These are phyloP conservation scores for Nanger granti DNA, from an alignment of 2,113 vertebrate species.

Conservation along the genomic window DNA sequence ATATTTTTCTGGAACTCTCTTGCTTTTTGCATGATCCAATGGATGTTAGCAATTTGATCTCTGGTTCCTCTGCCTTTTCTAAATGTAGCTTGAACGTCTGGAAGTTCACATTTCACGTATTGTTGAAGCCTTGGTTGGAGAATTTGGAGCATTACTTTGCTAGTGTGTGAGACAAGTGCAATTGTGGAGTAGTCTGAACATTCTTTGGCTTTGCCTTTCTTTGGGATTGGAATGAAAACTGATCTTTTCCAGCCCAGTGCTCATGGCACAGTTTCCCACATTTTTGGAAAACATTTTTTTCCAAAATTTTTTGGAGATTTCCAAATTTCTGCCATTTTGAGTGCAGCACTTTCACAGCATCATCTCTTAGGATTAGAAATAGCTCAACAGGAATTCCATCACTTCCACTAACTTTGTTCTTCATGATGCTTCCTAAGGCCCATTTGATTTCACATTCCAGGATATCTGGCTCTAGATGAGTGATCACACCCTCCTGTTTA, in stretches of 20 bases:
- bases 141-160: neutral
- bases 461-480: neutral
- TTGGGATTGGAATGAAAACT: neutral
- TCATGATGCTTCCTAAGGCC: neutral
- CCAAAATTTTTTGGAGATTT: neutral
- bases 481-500: neutral
- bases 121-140: neutral
- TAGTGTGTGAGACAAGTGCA: neutral
- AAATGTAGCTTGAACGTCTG: neutral
- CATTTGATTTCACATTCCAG: neutral
- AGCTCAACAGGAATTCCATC: neutral
- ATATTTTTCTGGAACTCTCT: neutral
- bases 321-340: neutral
- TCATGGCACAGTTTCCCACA: neutral
- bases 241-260: neutral
- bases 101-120: neutral
- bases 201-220: neutral
- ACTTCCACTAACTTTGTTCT: neutral
- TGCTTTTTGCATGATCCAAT: neutral
- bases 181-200: neutral
- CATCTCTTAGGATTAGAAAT: neutral
- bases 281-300: neutral
- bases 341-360: neutral
- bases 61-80: neutral
- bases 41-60: neutral